Evolutionary conservation across 2,113 vertebrate species (phyloP).

Genomic region (Tetraodon nigroviridis): DNA sequence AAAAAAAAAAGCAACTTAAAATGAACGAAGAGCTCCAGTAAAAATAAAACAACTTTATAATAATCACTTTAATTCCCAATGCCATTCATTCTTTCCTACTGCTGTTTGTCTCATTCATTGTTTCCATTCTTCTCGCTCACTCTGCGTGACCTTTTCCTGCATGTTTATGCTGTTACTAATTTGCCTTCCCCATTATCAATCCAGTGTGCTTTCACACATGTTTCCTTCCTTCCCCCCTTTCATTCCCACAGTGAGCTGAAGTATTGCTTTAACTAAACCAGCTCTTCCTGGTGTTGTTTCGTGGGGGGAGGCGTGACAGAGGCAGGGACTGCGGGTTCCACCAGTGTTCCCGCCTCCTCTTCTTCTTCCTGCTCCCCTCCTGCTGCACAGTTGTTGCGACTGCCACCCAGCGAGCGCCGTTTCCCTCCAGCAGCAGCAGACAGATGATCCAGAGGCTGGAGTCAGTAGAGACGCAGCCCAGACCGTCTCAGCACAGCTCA

Average conservation of each 20-base stretch:
- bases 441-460: constrained; percentile 61
- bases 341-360: constrained; percentile 16
- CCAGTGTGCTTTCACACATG: constrained; percentile 11
- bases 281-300: constrained; percentile 69
- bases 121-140: background rate
- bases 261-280: constrained; percentile 57
- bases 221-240: constrained; percentile 29
- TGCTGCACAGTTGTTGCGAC: constrained; percentile 69
- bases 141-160: background rate
- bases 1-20: too few relatives aligned
- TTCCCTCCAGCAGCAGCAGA: constrained; percentile 61
- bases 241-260: constrained; percentile 40
- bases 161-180: constrained; percentile 12
- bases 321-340: constrained; percentile 64
- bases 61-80: too few relatives aligned
- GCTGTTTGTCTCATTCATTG: too few relatives aligned
- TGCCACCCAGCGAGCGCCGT: constrained; percentile 58
- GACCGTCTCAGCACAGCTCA: constrained; percentile 33
- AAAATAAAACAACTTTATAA: too few relatives aligned
- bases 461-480: constrained; percentile 56
- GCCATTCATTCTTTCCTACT: too few relatives aligned
- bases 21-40: too few relatives aligned
- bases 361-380: constrained; percentile 30
- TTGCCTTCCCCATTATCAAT: constrained; percentile 19
- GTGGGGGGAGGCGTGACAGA: constrained; percentile 30